These are phyloP conservation scores for Diuraphis noxia DNA, from an alignment of 1,140 invertebrate genomes.

Conservation along the genomic window DNA sequence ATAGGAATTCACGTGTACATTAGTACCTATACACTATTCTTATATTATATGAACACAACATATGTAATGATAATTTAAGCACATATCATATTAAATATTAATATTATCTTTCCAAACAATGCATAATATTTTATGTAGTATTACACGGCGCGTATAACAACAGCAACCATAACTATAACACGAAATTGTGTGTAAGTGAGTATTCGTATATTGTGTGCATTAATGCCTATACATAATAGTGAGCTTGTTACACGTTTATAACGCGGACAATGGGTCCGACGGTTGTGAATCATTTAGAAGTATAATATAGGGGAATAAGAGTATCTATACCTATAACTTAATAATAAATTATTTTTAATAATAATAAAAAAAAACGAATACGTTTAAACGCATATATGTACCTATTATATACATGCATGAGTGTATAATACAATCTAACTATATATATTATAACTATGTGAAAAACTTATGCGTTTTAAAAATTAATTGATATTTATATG, in stretches of 20 bases:
- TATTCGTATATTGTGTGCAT: background rate
- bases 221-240: background rate
- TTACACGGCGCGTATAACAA: background rate
- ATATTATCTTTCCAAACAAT: constrained; percentile 41
- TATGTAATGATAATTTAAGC: constrained; percentile 5
- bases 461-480: background rate
- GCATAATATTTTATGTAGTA: constrained; percentile 18
- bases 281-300: background rate
- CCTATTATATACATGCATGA: background rate
- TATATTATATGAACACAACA: background rate
- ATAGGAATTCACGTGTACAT: background rate
- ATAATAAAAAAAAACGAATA: background rate
- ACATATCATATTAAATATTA: background rate
- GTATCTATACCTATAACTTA: background rate
- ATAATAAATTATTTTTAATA: background rate
- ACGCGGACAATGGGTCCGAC: background rate
- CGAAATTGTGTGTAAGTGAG: background rate
- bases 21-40: background rate
- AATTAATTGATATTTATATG: background rate
- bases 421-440: background rate
- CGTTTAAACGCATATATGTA: background rate
- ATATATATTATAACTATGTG: background rate
- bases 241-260: background rate
- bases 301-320: background rate
- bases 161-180: background rate